Percentiles rank a stretch among this genome's conserved stretches.
phyloP scores from a whole-genome alignment of 1,140 invertebrate species.

The Temnothorax nylanderi region DNA sequence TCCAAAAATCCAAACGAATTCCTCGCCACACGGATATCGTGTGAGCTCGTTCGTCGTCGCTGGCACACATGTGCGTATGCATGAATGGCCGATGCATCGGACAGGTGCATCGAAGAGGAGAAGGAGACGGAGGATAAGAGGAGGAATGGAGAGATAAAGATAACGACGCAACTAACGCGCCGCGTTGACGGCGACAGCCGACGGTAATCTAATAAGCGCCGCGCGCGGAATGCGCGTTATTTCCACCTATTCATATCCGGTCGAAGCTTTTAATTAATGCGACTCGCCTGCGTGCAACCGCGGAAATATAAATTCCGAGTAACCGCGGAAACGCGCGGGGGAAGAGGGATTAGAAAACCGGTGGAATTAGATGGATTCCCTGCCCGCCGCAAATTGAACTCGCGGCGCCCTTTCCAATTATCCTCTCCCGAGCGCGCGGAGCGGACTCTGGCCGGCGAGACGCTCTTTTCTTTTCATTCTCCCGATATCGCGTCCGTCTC shows the following conservation, averaged over 20 bases:
- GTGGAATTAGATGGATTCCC: constrained; percentile 30
- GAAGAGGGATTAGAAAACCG: neutral
- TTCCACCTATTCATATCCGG: constrained; percentile 46
- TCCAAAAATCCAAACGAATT: neutral
- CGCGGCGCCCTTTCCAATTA: constrained; percentile 19
- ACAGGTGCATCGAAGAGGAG: constrained; percentile 58
- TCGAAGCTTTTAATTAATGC: constrained; percentile 29
- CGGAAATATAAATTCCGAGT: constrained; percentile 21
- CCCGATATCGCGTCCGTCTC: neutral
- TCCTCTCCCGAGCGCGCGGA: neutral
- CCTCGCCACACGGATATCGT: neutral
- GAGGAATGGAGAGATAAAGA: constrained; percentile 59
- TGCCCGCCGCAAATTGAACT: constrained; percentile 5
- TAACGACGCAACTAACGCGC: constrained; percentile 63
- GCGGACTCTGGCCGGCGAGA: neutral
- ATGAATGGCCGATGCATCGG: constrained; percentile 46
- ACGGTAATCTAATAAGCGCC: constrained; percentile 68
- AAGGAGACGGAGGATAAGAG: neutral
- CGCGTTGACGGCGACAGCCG: constrained; percentile 49
- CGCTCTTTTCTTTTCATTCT: constrained; percentile 9
- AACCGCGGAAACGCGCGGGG: constrained; percentile 1
- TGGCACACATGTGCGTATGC: constrained; percentile 39
- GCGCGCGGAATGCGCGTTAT: constrained; percentile 15
- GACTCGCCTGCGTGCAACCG: neutral
- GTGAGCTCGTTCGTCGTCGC: neutral